phyloP scores from a whole-genome alignment of 2,888 invertebrate species.

The Apocheima hispidaria region DNA sequence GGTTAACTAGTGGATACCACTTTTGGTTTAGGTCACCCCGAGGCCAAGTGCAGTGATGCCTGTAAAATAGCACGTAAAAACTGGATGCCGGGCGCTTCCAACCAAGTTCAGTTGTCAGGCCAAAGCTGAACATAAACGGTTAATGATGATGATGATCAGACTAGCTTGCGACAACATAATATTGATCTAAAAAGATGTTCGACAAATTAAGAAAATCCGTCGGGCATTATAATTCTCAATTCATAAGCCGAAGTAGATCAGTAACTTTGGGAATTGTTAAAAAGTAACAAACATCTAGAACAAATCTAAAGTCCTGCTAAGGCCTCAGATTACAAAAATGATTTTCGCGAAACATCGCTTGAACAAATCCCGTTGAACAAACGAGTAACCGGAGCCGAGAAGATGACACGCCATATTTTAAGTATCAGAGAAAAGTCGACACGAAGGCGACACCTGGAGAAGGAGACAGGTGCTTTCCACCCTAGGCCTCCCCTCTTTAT shows the following conservation, averaged over 20 bases:
- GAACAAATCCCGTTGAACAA: constrained; percentile 70
- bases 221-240: background rate
- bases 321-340: constrained; percentile 56
- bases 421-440: constrained; percentile 74
- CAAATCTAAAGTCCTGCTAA: constrained; percentile 23
- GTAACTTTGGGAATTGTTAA: constrained; percentile 9
- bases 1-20: too few relatives aligned
- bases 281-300: constrained; percentile 18
- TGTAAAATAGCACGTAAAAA: too few relatives aligned
- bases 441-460: constrained; percentile 65
- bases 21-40: too few relatives aligned
- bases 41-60: too few relatives aligned
- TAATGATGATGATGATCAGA: too few relatives aligned
- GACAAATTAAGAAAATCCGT: background rate
- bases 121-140: too few relatives aligned
- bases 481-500: constrained; percentile 66
- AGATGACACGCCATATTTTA: constrained; percentile 81
- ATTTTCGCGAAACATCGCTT: constrained; percentile 59
- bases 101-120: too few relatives aligned
- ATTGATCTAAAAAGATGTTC: too few relatives aligned
- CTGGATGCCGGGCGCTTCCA: too few relatives aligned
- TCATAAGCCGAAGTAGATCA: background rate
- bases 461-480: constrained; percentile 59
- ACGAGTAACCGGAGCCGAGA: constrained; percentile 72
- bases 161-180: too few relatives aligned